A percentile compares a stretch with the other conserved stretches of the same genome.
These are phyloP conservation scores for Dinomys branickii DNA, from an alignment of 2,113 vertebrate genomes.

Conservation along the genomic window DNA sequence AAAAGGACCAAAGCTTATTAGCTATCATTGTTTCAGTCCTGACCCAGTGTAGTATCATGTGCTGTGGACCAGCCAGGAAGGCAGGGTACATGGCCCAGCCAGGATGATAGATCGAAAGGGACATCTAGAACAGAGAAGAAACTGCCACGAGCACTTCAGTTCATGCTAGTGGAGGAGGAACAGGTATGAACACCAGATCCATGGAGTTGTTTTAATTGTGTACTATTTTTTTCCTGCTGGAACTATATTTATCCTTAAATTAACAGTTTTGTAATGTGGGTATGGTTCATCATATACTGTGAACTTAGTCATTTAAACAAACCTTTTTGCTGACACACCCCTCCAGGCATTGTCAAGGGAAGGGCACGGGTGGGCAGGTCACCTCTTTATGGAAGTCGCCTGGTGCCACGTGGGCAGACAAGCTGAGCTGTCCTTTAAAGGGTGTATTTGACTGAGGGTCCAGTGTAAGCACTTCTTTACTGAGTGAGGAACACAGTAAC, in stretches of 20 bases:
- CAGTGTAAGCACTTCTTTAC: neutral
- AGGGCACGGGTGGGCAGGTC: neutral
- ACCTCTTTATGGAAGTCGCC: neutral
- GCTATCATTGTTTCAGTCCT: neutral
- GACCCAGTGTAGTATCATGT: neutral
- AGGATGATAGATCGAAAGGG: neutral
- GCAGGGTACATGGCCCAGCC: accelerated
- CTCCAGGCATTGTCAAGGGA: neutral
- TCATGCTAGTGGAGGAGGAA: neutral
- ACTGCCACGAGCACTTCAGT: neutral
- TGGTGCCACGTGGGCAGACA: neutral
- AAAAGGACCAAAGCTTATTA: neutral
- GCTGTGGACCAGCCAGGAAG: neutral
- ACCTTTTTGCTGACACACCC: neutral
- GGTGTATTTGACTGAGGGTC: neutral
- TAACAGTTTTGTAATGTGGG: neutral
- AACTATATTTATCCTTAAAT: constrained; percentile 46
- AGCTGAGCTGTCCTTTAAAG: neutral
- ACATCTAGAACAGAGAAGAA: neutral
- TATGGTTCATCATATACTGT: neutral
- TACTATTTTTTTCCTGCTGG: neutral
- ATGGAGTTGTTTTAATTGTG: constrained; percentile 28
- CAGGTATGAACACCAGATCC: neutral
- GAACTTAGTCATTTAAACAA: constrained; percentile 2
- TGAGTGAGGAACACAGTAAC: neutral